Conservation (phyloP, 2,888 invertebrate species). For the Antheraea yamamai region DNA sequence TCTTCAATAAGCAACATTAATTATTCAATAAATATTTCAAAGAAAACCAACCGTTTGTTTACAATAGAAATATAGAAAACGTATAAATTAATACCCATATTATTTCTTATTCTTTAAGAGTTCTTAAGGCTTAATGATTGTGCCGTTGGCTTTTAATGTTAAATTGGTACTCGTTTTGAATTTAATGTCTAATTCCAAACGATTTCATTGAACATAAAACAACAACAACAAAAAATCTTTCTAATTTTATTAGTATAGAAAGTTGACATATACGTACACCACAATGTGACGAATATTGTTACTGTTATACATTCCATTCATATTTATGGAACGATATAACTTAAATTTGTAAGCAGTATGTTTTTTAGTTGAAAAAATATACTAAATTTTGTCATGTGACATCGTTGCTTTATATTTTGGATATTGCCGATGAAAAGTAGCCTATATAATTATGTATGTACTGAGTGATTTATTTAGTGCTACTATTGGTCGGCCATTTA, state of each 20-base stretch:
- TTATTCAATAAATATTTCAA: conserved; percentile 4
- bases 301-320: neutral
- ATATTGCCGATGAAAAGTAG: no score
- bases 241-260: no score
- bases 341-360: no score
- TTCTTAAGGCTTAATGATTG: neutral
- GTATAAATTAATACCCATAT: neutral
- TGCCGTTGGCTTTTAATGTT: neutral
- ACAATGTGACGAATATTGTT: no score
- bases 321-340: neutral
- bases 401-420: no score
- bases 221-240: neutral
- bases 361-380: no score
- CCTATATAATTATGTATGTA: no score
- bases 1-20: conserved; percentile 15
- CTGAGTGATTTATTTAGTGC: no score
- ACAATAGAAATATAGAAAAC: conserved; percentile 4
- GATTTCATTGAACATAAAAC: no score
- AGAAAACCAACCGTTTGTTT: neutral
- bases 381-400: no score
- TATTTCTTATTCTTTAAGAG: neutral
- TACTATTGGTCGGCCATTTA: no score
- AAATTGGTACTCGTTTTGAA: neutral
- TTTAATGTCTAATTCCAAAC: neutral
- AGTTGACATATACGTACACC: no score